Base-by-base conservation (phyloP, 2,797 vertebrate genomes). In the Lerista edwardsae region DNA sequence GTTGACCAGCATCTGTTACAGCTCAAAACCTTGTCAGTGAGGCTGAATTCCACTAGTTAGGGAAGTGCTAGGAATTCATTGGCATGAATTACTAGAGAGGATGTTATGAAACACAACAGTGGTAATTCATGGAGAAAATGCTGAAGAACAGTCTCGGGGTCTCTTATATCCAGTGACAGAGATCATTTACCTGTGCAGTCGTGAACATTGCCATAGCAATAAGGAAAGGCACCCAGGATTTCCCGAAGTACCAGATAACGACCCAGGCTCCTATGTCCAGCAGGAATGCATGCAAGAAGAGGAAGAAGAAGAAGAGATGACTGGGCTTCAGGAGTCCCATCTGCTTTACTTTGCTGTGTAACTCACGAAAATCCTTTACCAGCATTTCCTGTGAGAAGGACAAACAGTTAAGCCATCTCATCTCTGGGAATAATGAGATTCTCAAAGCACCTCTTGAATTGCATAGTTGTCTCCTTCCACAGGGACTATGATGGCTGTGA, bases 241-340 rank as follows among this genome's bases (percentile, higher is more conserved):
- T 86, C 14, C 95, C 95, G 6, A 92, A 93, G 78, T 91, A 23
- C 90, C 90, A 89, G 2, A 96, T 90, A 8, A 87, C 91, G 73
- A 95, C 88, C 92, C 94, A 95, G 71, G 80, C 71, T 12, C 95
- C 95, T 69, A 96, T 75, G n/a, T n/a, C n/a, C 11, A 95, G 84
- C 77, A 96, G 69, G 85, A 96, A n/a, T n/a, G n/a, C 94, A 81
- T 96, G 95, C 6, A 93, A 82, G 57, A 95, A 89, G 36, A 62
- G 15, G 10, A 90, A 82, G 8, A 93, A 62, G 84, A 96, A 96
- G 93, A 95, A 96, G 47, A 86, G 10, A 1, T 9, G 91, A 76
- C 84, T 88, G 34, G 95, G 83, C 61, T 86, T 90, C 80, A 96
- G 82, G 75, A 96, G 94, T 25, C 94, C 94, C 92, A 93, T 87